These are phyloP conservation scores for Deilephila elpenor DNA, from an alignment of 2,888 invertebrate genomes.

Conservation along the genomic window DNA sequence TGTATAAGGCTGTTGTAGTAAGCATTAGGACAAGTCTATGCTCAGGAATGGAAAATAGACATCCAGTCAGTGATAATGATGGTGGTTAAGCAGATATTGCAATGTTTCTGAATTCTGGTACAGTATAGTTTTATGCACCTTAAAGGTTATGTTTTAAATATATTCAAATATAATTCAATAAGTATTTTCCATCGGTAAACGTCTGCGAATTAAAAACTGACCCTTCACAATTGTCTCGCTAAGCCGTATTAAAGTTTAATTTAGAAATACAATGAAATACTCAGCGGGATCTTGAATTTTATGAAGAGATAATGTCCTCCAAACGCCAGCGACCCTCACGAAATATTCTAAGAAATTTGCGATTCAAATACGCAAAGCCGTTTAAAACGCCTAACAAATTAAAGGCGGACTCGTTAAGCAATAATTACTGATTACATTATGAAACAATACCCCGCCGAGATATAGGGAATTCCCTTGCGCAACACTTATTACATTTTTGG, in stretches of 20 bases:
- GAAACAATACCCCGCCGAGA: slow-evolving; percentile 66
- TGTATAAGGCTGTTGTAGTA: no score
- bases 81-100: no score
- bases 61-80: no score
- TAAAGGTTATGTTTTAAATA: not conserved
- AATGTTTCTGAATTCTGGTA: no score
- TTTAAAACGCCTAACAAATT: slow-evolving; percentile 85
- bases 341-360: slow-evolving; percentile 84
- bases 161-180: not conserved
- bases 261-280: slow-evolving; percentile 78
- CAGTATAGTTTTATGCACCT: no score
- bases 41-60: no score
- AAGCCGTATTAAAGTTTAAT: slow-evolving; percentile 67
- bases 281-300: slow-evolving; percentile 81
- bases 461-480: slow-evolving; percentile 42
- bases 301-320: slow-evolving; percentile 83
- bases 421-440: slow-evolving; percentile 83
- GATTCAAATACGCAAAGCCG: slow-evolving; percentile 84
- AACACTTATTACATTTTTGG: not conserved
- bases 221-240: slow-evolving; percentile 29
- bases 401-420: slow-evolving; percentile 82
- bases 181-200: not conserved
- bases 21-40: no score
- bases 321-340: slow-evolving; percentile 80
- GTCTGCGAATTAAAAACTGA: slow-evolving; percentile 9